phyloP scores from a whole-genome alignment of 2,888 invertebrate genomes.

The Apamea sordens region DNA sequence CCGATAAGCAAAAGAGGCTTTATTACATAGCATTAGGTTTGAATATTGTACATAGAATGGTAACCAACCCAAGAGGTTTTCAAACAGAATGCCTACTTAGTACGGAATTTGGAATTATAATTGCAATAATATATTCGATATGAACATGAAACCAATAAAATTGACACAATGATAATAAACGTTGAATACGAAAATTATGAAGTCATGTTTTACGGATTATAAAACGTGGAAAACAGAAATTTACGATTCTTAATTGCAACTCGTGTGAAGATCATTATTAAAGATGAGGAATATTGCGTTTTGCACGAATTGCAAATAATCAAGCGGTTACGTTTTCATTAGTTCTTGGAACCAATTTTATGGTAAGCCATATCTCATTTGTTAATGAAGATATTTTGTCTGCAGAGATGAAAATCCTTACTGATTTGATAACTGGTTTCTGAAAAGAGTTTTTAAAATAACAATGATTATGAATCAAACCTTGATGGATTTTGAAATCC shows the following conservation, averaged over 20 bases:
- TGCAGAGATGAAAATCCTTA: not conserved
- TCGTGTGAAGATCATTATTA: conserved; percentile 1
- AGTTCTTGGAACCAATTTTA: not conserved
- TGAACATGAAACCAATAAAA: not conserved
- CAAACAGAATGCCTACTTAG: not conserved
- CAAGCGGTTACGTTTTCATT: not conserved
- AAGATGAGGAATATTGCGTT: not conserved
- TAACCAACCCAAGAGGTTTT: conserved; percentile 13
- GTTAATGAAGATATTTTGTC: conserved; percentile 4
- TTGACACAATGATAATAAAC: not conserved
- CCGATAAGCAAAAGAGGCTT: not conserved
- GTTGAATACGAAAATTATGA: conserved; percentile 21
- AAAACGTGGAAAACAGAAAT: conserved; percentile 3
- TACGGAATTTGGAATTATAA: not conserved
- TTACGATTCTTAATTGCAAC: not conserved
- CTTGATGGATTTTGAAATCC: not conserved
- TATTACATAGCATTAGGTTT: not conserved
- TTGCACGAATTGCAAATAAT: not conserved
- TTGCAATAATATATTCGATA: not conserved
- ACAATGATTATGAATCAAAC: not conserved
- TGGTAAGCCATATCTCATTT: not conserved
- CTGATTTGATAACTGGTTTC: not conserved
- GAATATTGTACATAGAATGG: conserved; percentile 6
- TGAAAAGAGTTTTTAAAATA: not conserved
- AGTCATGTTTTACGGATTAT: conserved; percentile 6